These are phyloP conservation scores for Hybos culiciformis DNA, from an alignment of 2,888 invertebrate species.

Conservation along the genomic window DNA sequence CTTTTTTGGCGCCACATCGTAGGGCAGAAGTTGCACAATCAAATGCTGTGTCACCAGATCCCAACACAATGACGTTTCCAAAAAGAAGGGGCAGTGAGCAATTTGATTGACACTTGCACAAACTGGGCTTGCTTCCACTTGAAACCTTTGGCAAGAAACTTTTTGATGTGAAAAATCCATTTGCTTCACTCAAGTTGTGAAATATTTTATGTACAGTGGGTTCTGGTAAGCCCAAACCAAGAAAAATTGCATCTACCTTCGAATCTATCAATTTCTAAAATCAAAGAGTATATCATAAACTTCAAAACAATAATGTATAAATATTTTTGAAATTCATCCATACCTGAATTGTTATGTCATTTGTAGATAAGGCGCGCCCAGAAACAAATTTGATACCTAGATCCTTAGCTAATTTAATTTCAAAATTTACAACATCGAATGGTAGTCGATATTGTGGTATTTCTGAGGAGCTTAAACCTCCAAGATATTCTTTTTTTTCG, in stretches of 20 bases:
- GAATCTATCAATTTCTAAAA: conserved; percentile 49
- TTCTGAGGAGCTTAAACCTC: conserved; percentile 87
- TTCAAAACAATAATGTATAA: not conserved
- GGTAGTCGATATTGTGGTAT: conserved; percentile 96
- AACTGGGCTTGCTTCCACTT: conserved; percentile 74
- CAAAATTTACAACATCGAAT: conserved; percentile 81
- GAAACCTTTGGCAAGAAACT: conserved; percentile 81
- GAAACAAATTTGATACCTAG: conserved; percentile 79
- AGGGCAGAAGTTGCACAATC: conserved; percentile 97
- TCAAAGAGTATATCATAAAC: too few relatives aligned
- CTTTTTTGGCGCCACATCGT: conserved; percentile 83
- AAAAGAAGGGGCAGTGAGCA: conserved; percentile 53
- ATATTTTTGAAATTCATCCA: conserved; percentile 10
- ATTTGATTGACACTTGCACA: conserved; percentile 62
- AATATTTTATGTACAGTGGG: conserved; percentile 72
- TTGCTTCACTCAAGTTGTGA: conserved; percentile 51
- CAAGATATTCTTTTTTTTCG: conserved; percentile 74
- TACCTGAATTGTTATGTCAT: conserved; percentile 61
- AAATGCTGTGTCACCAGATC: conserved; percentile 97
- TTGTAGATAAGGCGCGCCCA: conserved; percentile 52
- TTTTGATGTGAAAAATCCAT: conserved; percentile 94
- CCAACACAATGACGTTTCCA: conserved; percentile 81
- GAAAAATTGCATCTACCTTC: conserved; percentile 65
- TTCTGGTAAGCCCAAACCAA: conserved; percentile 82
- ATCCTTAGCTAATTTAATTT: conserved; percentile 80